Conservation (phyloP, 2,113 vertebrate genomes). For the Apistogramma diplotaenia region DNA sequence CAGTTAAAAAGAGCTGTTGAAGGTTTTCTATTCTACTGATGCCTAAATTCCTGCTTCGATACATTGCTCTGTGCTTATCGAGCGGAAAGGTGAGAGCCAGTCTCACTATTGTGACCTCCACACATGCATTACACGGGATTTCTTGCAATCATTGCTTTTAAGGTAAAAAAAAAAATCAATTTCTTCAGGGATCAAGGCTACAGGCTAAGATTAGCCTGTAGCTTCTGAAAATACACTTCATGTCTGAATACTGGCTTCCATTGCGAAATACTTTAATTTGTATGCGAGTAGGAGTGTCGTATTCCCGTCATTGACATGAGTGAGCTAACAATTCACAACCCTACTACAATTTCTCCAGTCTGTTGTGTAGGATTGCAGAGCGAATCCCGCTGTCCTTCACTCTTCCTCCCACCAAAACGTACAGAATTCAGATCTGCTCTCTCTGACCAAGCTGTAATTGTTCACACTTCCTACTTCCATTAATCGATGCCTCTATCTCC, state of each 20-base stretch:
- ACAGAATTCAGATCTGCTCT: not conserved
- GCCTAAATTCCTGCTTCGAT: not conserved
- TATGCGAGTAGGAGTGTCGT: not conserved
- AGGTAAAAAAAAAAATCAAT: not conserved
- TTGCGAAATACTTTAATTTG: not conserved
- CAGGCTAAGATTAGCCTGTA: no score
- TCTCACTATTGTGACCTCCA: not conserved
- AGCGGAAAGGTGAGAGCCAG: not conserved
- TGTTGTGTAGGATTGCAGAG: conserved; percentile 8
- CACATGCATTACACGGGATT: fast-evolving
- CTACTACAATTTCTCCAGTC: conserved; percentile 3
- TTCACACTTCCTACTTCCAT: conserved; percentile 36
- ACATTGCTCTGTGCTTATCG: not conserved
- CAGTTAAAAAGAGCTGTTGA: not conserved
- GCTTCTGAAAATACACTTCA: not conserved
- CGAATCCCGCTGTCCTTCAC: conserved; percentile 9
- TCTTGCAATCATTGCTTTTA: not conserved
- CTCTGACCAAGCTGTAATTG: conserved; percentile 33
- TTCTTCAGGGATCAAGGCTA: not conserved
- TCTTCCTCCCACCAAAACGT: not conserved
- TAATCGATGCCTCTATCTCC: conserved; percentile 58
- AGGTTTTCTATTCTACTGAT: not conserved
- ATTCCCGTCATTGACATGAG: conserved; percentile 3
- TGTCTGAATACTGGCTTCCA: not conserved
- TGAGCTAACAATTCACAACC: not conserved